Conservation (phyloP, 53 echinoderm and acorn worm species). For the Arbacia lixula region DNA sequence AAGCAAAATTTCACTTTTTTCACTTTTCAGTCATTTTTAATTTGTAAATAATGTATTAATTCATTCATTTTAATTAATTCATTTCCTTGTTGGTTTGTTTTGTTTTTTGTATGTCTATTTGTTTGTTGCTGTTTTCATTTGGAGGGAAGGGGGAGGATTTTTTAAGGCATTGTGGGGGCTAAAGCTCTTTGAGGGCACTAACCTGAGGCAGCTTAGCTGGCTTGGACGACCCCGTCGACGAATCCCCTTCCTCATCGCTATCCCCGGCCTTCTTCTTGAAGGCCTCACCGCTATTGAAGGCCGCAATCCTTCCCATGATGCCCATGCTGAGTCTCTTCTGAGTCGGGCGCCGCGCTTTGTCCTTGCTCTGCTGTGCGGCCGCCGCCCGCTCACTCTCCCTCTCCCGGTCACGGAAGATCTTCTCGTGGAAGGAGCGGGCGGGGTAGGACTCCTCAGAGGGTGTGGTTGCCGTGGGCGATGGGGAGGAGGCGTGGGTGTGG, state of each 20-base stretch:
- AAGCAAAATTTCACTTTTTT: too few species aligned
- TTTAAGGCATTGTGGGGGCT: too few species aligned
- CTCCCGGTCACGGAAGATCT: conserved; percentile 71
- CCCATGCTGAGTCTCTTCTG: conserved; percentile 73
- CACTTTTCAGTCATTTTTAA: too few species aligned
- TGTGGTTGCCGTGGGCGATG: conserved; percentile 29
- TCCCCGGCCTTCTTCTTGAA: conserved; percentile 45
- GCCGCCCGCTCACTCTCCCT: conserved; percentile 60
- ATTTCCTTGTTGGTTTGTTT: too few species aligned
- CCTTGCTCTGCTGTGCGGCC: conserved; percentile 49
- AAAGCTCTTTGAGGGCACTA: too few species aligned
- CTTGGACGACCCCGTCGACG: conserved; percentile 28
- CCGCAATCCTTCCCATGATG: conserved; percentile 82
- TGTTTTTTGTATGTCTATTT: too few species aligned
- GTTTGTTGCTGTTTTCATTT: too few species aligned
- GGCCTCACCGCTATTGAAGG: conserved; percentile 81
- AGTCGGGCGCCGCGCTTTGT: conserved; percentile 64
- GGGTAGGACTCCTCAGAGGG: conserved; percentile 43
- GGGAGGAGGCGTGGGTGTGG: neutral
- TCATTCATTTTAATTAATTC: too few species aligned
- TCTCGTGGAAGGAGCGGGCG: conserved; percentile 72
- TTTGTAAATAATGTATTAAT: too few species aligned
- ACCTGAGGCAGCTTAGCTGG: conserved; percentile 58
- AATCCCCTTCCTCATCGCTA: conserved; percentile 58
- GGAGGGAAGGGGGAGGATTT: too few species aligned